Conservation (phyloP, 1,140 invertebrate genomes). For the Spodoptera litura region DNA sequence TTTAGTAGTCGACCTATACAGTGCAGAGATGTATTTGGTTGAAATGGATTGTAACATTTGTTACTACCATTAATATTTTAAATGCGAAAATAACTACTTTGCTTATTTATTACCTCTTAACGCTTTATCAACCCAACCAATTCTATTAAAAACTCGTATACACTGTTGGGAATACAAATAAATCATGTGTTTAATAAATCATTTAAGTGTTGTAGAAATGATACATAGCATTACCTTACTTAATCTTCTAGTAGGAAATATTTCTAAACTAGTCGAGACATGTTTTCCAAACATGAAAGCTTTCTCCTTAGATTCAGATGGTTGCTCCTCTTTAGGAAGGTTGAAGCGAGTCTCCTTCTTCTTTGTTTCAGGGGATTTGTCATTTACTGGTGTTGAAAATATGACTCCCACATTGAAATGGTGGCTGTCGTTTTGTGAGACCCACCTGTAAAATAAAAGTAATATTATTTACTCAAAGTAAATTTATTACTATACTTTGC, state of each 20-base stretch:
- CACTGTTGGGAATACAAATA: too few species aligned
- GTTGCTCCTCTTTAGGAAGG: slow-evolving; percentile 83
- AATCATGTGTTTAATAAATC: too few species aligned
- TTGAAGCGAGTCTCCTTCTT: slow-evolving; percentile 89
- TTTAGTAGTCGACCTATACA: too few species aligned
- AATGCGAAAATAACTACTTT: too few species aligned
- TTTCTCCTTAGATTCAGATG: slow-evolving; percentile 75
- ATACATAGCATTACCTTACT: slow-evolving; percentile 68
- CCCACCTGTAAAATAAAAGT: slow-evolving; percentile 72
- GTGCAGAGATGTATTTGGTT: too few species aligned
- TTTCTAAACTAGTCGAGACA: slow-evolving; percentile 79
- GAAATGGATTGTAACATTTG: too few species aligned
- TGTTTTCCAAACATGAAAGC: slow-evolving; percentile 76
- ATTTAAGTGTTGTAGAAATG: too few species aligned
- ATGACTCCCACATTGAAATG: slow-evolving; percentile 88
- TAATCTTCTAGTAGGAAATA: slow-evolving; percentile 79
- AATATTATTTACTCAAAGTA: neutral
- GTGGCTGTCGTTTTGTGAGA: slow-evolving; percentile 83
- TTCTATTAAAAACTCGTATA: too few species aligned
- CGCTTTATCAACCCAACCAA: too few species aligned
- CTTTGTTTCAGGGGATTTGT: slow-evolving; percentile 81
- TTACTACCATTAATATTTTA: too few species aligned
- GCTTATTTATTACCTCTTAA: too few species aligned
- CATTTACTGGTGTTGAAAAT: slow-evolving; percentile 92
- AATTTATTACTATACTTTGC: too few species aligned